Evolutionary conservation across 2,797 vertebrate genomes (phyloP).

Genomic region (Pseudotriccus pelzelni): DNA sequence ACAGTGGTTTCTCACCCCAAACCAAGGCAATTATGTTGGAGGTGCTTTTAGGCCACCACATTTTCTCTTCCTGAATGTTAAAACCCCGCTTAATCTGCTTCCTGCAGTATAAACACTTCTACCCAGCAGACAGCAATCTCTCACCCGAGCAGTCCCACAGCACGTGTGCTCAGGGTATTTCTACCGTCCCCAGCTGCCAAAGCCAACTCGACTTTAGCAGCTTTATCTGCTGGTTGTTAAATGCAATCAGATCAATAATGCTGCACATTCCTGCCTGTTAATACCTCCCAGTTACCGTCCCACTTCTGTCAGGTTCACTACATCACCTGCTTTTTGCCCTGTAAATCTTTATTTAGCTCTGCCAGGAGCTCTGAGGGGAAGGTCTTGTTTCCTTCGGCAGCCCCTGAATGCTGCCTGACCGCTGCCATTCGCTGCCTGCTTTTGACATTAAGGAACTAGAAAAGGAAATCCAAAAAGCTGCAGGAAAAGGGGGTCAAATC

Average conservation of each 20-base stretch:
- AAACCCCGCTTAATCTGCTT: slow-evolving; percentile 18
- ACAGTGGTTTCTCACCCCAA: not conserved
- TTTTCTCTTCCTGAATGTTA: slow-evolving; percentile 33
- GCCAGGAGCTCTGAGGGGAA: not conserved
- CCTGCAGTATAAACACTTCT: slow-evolving; percentile 26
- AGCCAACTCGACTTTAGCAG: not conserved
- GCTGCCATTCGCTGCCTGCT: not conserved
- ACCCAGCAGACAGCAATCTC: not conserved
- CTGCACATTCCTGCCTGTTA: not conserved
- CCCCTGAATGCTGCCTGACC: not conserved
- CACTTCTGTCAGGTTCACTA: slow-evolving; percentile 30
- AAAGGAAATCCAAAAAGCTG: not conserved
- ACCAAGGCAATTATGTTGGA: not conserved
- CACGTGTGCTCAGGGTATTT: not conserved
- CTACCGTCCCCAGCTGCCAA: not conserved
- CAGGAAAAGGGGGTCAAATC: not conserved
- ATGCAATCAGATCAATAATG: not conserved
- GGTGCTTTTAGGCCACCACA: not conserved
- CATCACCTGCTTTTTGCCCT: slow-evolving; percentile 3
- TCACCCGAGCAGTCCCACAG: not conserved
- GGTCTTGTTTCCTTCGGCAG: not conserved
- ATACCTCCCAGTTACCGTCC: not conserved
- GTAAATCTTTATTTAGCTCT: not conserved
- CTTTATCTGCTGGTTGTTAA: not conserved
- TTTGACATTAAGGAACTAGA: not conserved